Evolutionary conservation across 2,888 invertebrate genomes (phyloP), one percentile per base, ranked within the genome.

Genomic region (Polyploca ridens): DNA sequence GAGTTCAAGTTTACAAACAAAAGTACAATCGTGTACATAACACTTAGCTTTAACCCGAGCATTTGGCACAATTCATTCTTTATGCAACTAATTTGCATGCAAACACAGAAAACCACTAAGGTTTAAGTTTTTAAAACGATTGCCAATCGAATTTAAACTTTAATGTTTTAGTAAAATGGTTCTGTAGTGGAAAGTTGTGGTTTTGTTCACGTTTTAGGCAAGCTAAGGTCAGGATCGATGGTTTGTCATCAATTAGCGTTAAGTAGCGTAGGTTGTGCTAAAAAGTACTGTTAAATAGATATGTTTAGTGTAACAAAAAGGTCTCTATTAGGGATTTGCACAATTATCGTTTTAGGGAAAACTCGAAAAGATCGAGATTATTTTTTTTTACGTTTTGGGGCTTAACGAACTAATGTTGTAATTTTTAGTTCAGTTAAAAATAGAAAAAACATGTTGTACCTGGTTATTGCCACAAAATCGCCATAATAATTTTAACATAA

Each of bases 1-100:
- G 85, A 89, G 91, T 91, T 90, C 92, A 93, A 93, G 92, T 92
- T 88, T 88, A 91, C 88, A 82, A 84, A 79, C 81, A 76, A 73
- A 78, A 69, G 85, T 88, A 88, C 86, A 82, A 80, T 77, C 83
- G 78, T 65, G 72, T 68, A 77, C 85, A 84, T 77, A 83, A 81
- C 70, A 72, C 72, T 70, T 75, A 77, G 75, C 74, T 75, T 74
- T 49, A 49, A 49, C 49, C 75, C 68, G 75, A 69, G 78, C 78
- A 80, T 82, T 79, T 83, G 81, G 76, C 81, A 83, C 84, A 82
- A 75, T 74, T 72, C 70, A 19, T 72, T 77, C 77, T 83, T 79
- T 82, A 77, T 79, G 81, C 80, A 87, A 85, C 82, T 79, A 74
- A 84, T 87, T 87, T 80, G 76, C 85, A 78, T 76, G 71, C 71